A percentile compares a stretch with the other conserved stretches of the same genome.
Evolutionary conservation across 2,797 vertebrate species (phyloP).

Genomic region (Petrocephalus sullivani): DNA sequence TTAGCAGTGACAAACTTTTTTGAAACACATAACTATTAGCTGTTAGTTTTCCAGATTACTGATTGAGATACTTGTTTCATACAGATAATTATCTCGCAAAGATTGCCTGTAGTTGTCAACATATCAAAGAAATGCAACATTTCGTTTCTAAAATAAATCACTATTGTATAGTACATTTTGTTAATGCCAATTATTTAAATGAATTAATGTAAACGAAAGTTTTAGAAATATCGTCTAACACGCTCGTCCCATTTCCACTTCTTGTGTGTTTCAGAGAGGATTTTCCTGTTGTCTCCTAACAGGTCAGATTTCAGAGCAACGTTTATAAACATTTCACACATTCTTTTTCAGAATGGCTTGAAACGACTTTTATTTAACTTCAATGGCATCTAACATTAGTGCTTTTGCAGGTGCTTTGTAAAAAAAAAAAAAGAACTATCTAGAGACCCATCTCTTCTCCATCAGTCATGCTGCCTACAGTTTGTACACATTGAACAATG

Average conservation of each 20-base stretch:
- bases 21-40: too few relatives aligned
- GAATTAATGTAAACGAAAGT: not conserved
- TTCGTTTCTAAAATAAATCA: not conserved
- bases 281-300: not conserved
- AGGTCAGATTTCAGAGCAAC: not conserved
- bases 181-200: not conserved
- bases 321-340: not conserved
- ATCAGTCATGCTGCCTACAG: not conserved
- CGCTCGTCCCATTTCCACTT: not conserved
- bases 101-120: not conserved
- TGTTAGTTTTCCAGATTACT: too few relatives aligned
- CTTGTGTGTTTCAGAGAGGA: not conserved
- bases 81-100: not conserved
- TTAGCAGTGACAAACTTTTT: too few relatives aligned
- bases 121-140: not conserved
- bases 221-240: not conserved
- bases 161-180: not conserved
- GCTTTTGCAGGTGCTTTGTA: not conserved
- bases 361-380: not conserved
- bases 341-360: not conserved
- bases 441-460: not conserved
- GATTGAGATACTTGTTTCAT: too few relatives aligned
- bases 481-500: not conserved
- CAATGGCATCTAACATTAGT: not conserved
- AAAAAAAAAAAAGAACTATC: not conserved